phyloP scores from a whole-genome alignment of 2,113 vertebrate genomes.

The Prinia subflava region DNA sequence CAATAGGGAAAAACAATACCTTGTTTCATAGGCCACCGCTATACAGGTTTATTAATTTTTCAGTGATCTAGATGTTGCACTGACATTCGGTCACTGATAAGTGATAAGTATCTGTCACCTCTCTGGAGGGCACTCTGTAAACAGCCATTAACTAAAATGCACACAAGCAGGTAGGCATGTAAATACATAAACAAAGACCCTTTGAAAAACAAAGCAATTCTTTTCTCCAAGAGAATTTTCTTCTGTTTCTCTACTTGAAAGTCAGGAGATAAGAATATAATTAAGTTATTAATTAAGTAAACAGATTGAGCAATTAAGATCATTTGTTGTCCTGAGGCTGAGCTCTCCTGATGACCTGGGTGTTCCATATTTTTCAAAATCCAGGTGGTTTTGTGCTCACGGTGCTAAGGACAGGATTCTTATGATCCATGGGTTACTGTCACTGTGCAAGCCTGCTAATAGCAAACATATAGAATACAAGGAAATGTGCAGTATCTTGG shows the following conservation, averaged over 20 bases:
- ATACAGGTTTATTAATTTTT: background rate
- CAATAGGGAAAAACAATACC: no score
- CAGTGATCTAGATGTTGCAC: background rate
- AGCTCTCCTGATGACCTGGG: background rate
- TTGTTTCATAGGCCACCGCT: background rate
- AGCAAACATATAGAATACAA: background rate
- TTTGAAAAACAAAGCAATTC: background rate
- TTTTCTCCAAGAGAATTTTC: background rate
- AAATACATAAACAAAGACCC: background rate
- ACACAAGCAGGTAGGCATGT: background rate
- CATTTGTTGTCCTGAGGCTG: fast-evolving
- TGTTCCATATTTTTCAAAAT: background rate
- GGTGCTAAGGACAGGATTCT: background rate
- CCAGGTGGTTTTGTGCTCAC: background rate
- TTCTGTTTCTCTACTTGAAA: background rate
- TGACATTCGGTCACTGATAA: background rate
- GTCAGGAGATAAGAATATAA: background rate
- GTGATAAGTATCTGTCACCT: background rate
- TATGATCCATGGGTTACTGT: background rate
- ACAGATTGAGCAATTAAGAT: background rate
- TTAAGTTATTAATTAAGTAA: background rate
- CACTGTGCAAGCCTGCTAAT: background rate
- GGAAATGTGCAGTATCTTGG: background rate
- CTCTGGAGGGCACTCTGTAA: background rate
- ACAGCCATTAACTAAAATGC: background rate